Evolutionary conservation across 1,140 invertebrate genomes (phyloP).

Genomic region (Zaprionus davidi): DNA sequence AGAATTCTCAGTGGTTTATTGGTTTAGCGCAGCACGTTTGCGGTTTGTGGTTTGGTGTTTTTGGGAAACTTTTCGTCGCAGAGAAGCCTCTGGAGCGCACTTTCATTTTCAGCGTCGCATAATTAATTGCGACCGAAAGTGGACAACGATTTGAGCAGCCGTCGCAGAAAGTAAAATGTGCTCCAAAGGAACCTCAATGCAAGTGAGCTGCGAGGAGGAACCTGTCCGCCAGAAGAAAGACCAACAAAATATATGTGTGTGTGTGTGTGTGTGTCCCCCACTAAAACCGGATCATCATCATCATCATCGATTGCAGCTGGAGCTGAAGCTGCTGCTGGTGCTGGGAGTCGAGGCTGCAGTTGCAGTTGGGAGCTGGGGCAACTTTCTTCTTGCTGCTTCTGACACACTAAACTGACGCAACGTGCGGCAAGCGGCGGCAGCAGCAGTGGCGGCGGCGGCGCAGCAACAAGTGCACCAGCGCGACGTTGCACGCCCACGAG

Average conservation of each 20-base stretch:
- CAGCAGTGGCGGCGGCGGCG: not conserved
- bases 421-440: slow-evolving; percentile 34
- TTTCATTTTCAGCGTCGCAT: slow-evolving; percentile 79
- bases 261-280: not conserved
- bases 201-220: slow-evolving; percentile 25
- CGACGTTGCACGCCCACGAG: slow-evolving; percentile 53
- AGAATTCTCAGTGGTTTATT: not conserved
- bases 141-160: slow-evolving; percentile 71
- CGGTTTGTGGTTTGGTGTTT: not conserved
- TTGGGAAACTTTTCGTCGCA: slow-evolving; percentile 32
- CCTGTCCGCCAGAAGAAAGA: slow-evolving; percentile 43
- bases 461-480: slow-evolving; percentile 41
- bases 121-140: slow-evolving; percentile 82
- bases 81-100: slow-evolving; percentile 42
- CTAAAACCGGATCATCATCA: slow-evolving; percentile 70
- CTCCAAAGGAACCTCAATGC: slow-evolving; percentile 60
- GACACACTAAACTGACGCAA: slow-evolving; percentile 82
- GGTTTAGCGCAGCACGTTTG: slow-evolving; percentile 1
- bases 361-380: slow-evolving; percentile 40
- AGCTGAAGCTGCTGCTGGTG: not conserved
- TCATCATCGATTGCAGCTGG: slow-evolving; percentile 4
- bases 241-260: not conserved
- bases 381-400: slow-evolving; percentile 78
- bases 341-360: not conserved
- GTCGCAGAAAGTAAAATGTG: slow-evolving; percentile 72